Evolutionary conservation across 2,113 vertebrate genomes (phyloP), one percentile per base, ranked within the genome.

Genomic region (Axis porcinus): DNA sequence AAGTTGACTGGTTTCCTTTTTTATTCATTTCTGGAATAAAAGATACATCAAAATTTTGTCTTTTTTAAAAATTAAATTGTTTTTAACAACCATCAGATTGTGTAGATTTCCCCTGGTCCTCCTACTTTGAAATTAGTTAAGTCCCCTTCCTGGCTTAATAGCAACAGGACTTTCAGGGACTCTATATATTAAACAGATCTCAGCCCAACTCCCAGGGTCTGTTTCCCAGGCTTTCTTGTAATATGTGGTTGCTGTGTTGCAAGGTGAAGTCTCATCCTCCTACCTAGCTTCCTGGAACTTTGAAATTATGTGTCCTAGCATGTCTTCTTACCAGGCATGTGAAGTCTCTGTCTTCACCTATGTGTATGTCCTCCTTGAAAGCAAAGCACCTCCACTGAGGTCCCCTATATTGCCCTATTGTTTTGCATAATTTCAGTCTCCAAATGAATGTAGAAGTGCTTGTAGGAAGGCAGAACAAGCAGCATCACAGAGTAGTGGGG

Each of bases 1-100:
- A 88, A 83, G 43, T 83, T 47, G 19, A 86, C 3, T 83, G 43
- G 55, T 96, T 93, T 96, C 67, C 17, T 5, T 92, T 95, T 91
- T 57, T 85, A 54, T 85, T 94, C 30, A 67, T 76, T 91, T 97
- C 95, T 78, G 89, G 67, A 94, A 85, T 85, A 93, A 97, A 92
- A 67, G 76, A 40, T n/a, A 36, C 4, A 84, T 70, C 8, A 83
- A 94, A 58, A 57, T 43, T 67, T 27, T 70, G 64, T 55, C 0
- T 5, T n/a, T 36, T 70, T 33, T 6, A 58, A 58, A 57, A 21
- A 64, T 36, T 36, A 36, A 70, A 70, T 70, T 74, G 19, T 85
- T 74, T 74, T 83, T 70, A 83, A 83, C 28, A 60, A 40, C 30
- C 82, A 43, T 83, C 47, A 94, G 89, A 97, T 83, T 55, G 10